phyloP scores from a whole-genome alignment of 2,797 vertebrate genomes.

The Lophotriccus pileatus region DNA sequence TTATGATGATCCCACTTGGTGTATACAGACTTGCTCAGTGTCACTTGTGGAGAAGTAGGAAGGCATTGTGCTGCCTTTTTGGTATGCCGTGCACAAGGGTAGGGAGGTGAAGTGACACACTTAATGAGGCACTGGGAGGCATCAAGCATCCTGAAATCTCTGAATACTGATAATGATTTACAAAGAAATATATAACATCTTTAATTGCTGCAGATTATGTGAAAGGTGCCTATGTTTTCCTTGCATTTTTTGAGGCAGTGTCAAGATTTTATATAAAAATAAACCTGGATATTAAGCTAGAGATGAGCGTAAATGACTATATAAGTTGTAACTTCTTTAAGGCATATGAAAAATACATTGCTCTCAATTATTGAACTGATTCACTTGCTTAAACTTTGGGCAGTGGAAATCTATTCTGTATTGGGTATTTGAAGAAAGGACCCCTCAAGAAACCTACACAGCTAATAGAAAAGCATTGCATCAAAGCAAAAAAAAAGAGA shows the following conservation, averaged over 20 bases:
- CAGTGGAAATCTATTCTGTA: neutral
- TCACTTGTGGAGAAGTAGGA: neutral
- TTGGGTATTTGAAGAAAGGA: neutral
- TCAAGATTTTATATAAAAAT: neutral
- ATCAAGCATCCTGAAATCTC: neutral
- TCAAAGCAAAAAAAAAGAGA: neutral
- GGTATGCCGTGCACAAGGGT: neutral
- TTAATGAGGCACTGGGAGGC: neutral
- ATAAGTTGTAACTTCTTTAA: neutral
- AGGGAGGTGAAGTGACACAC: neutral
- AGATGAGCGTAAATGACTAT: neutral
- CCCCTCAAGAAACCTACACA: accelerated
- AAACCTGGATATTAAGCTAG: neutral
- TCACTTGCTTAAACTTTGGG: neutral
- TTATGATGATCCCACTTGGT: neutral
- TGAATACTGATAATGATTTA: neutral
- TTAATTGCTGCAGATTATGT: neutral
- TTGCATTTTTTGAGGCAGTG: neutral
- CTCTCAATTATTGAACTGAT: neutral
- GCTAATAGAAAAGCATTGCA: neutral
- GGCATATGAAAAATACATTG: neutral
- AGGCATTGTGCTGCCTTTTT: neutral
- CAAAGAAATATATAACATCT: neutral
- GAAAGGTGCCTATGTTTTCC: neutral
- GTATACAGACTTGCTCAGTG: neutral